phyloP scores from a whole-genome alignment of 2,797 vertebrate genomes.

The Sebastes goodei region DNA sequence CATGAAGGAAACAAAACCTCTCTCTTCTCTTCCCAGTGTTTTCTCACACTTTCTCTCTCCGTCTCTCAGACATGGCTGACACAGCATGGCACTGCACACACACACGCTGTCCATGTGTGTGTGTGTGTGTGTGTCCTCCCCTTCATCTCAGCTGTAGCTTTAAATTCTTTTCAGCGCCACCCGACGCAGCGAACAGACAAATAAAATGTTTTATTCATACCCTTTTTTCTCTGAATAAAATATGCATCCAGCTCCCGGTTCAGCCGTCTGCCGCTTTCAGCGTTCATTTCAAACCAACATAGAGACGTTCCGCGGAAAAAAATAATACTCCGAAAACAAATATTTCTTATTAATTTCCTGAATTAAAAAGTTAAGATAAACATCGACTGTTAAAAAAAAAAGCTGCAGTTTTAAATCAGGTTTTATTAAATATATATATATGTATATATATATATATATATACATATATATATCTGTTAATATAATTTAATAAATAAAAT shows the following conservation, averaged over 20 bases:
- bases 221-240: slow-evolving; percentile 15
- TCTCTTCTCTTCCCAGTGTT: not conserved
- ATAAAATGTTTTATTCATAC: slow-evolving; percentile 44
- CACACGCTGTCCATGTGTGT: not conserved
- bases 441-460: too few species aligned
- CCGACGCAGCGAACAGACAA: slow-evolving; percentile 14
- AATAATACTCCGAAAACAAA: not conserved
- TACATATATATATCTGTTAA: not conserved
- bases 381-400: not conserved
- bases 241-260: not conserved
- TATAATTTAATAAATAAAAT: not conserved
- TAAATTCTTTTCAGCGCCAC: slow-evolving; percentile 2
- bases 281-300: not conserved
- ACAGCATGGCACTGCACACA: slow-evolving; percentile 40
- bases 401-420: not conserved
- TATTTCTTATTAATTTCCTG: not conserved
- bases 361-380: not conserved
- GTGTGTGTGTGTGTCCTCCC: not conserved
- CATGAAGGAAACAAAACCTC: not conserved
- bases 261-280: not conserved
- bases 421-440: not conserved
- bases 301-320: too few species aligned
- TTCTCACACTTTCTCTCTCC: not conserved
- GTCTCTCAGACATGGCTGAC: slow-evolving; percentile 10
- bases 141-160: slow-evolving; percentile 17